Conservation (phyloP, 2,797 vertebrate genomes). For the Schizopygopsis pylzovi region DNA sequence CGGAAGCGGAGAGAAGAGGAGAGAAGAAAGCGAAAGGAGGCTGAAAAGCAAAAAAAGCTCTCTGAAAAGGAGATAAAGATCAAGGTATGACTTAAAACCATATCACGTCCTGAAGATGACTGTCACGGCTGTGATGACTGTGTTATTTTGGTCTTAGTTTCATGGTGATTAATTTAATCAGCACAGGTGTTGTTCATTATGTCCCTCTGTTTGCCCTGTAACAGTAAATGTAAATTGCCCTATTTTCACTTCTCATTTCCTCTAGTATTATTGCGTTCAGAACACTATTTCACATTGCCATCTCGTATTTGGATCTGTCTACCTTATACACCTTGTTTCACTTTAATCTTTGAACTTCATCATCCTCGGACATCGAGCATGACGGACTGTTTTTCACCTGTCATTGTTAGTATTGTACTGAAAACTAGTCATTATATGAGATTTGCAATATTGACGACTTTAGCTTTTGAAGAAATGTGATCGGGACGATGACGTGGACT, state of each 20-base stretch:
- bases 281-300: neutral
- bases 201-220: neutral
- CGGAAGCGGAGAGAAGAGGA: slow-evolving; percentile 93
- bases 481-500: slow-evolving; percentile 86
- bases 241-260: neutral
- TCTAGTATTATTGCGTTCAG: neutral
- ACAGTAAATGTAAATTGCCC: neutral
- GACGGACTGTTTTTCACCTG: neutral
- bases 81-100: slow-evolving; percentile 78
- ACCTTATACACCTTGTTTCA: neutral
- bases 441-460: slow-evolving; percentile 31
- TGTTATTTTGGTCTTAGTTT: neutral
- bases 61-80: slow-evolving; percentile 94
- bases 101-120: neutral
- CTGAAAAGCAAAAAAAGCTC: slow-evolving; percentile 90
- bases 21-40: slow-evolving; percentile 89
- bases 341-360: neutral
- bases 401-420: neutral
- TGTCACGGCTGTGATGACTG: neutral
- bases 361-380: neutral
- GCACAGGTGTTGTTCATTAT: neutral
- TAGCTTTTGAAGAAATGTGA: slow-evolving; percentile 97
- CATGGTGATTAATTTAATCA: neutral
- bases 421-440: neutral
- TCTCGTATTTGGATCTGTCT: neutral